Base-by-base conservation (phyloP, 2,797 vertebrate genomes). In the Neosalanx taihuensis region DNA sequence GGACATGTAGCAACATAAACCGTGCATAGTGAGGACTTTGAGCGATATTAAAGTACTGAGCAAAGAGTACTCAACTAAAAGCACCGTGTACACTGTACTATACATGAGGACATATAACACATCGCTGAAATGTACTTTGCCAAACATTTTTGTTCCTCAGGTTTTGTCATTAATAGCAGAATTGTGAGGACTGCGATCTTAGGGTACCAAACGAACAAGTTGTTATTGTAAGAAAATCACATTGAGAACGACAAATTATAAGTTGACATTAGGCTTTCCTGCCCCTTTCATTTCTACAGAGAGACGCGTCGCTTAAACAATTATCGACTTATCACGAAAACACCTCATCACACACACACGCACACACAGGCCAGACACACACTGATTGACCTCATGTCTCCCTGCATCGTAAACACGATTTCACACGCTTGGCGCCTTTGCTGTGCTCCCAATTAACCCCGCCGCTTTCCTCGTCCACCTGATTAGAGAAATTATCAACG, bases 401-500 rank as follows among this genome's bases (percentile, higher is more conserved):
- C 79, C 83, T 84, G 83, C 83, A 84, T 84, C 83, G 83, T 88
- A 88, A 91, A 89, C 84, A 89, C 78, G 83, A 88, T 91, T 91
- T 91, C 87, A 90, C 88, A 91, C 85, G 79, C 77, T 74, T 73
- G 86, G 82, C 79, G 67, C 84, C 85, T 85, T 78, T 82, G 82
- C 82, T 69, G 61, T 88, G 88, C 89, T 86, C 86, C 92, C 91
- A 92, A 92, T 93, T 92, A 92, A 93, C 91, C 90, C 88, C 70
- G 82, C 82, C 73, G 85, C 85, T 84, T 87, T 89, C 82, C 82
- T 80, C 84, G 77, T 90, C 85, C 87, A 91, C 89, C 89, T 89
- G 89, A 93, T 92, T 90, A 89, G 86, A 92, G 86, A 89, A 87
- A 90, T 91, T 86, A 91, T 87, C 81, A 88, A 84, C 58, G 80